These are phyloP conservation scores for Nannoperca obscura DNA, from an alignment of 2,797 vertebrate genomes.

Conservation along the genomic window DNA sequence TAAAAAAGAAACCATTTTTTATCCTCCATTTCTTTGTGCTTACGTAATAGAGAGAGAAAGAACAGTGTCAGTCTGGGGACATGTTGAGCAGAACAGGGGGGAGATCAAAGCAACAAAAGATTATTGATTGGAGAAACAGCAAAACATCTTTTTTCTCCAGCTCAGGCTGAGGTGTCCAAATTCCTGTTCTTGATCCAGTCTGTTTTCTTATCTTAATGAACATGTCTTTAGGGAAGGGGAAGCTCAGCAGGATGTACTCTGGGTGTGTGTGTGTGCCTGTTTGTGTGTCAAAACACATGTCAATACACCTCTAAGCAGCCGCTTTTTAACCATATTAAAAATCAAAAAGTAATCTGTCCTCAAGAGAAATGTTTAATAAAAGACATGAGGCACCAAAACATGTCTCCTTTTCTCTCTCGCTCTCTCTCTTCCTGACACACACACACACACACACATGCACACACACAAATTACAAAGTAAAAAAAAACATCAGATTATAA, in stretches of 20 bases:
- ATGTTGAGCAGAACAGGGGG: constrained; percentile 33
- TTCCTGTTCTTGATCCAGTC: constrained; percentile 43
- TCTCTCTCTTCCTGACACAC: neutral
- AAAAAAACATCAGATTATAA: constrained; percentile 34
- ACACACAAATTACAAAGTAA: constrained; percentile 37
- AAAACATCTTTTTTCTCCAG: constrained; percentile 45
- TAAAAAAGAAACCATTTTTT: constrained; percentile 12
- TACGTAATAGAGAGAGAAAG: constrained; percentile 22
- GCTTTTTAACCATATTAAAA: constrained; percentile 7
- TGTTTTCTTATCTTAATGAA: constrained; percentile 43
- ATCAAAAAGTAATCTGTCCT: constrained; percentile 27
- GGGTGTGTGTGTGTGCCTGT: neutral
- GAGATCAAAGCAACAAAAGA: constrained; percentile 66
- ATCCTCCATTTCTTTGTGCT: constrained; percentile 20
- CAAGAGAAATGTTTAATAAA: constrained; percentile 37
- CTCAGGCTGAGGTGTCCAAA: constrained; percentile 45
- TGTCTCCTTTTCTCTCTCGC: neutral
- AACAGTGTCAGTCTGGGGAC: constrained; percentile 32
- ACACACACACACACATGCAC: neutral
- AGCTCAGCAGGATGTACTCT: constrained; percentile 5
- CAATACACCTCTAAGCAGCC: constrained; percentile 1
- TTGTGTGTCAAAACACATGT: constrained; percentile 14
- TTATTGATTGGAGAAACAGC: constrained; percentile 67
- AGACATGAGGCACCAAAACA: constrained; percentile 15
- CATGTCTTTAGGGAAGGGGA: constrained; percentile 21